Percentiles rank a stretch among this genome's conserved stretches.
phyloP scores from a whole-genome alignment of 2,797 vertebrate species.

The Paguma larvata region DNA sequence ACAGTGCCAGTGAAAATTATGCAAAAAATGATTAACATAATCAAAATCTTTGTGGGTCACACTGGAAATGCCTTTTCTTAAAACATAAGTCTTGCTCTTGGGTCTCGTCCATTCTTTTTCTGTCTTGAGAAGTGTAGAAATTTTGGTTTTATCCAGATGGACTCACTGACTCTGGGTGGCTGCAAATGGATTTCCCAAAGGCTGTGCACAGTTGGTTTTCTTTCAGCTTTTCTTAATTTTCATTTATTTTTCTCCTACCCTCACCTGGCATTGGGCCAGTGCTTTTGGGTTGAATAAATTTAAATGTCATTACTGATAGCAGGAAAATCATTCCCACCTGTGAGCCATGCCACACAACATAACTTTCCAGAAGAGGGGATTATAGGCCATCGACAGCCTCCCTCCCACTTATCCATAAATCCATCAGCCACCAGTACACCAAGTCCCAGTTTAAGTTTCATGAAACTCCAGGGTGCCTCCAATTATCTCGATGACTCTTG shows the following conservation, averaged over 20 bases:
- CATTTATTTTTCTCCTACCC: conserved; percentile 84
- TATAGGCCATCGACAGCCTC: conserved; percentile 41
- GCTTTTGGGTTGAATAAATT: conserved; percentile 83
- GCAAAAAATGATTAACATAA: conserved; percentile 66
- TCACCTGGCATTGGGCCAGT: conserved; percentile 72
- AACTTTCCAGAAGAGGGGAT: conserved; percentile 50
- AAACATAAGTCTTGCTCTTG: conserved; percentile 80
- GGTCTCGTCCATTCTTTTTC: conserved; percentile 58
- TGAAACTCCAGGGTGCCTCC: conserved; percentile 52
- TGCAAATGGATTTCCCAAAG: conserved; percentile 75
- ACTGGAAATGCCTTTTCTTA: conserved; percentile 66
- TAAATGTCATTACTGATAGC: conserved; percentile 81
- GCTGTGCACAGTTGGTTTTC: conserved; percentile 68
- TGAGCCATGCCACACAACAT: conserved; percentile 49
- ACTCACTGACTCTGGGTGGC: conserved; percentile 54
- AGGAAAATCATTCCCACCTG: conserved; percentile 67
- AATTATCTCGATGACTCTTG: conserved; percentile 74
- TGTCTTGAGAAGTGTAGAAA: conserved; percentile 69
- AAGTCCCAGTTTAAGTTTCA: conserved; percentile 30
- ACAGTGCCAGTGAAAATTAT: conserved; percentile 58
- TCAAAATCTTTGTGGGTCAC: conserved; percentile 70
- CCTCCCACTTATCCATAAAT: conserved; percentile 26
- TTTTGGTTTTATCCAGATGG: conserved; percentile 63
- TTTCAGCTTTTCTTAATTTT: conserved; percentile 84
- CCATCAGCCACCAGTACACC: neutral